Evolutionary conservation across 2,888 invertebrate genomes (phyloP).

Genomic region (Dryococelus australis): DNA sequence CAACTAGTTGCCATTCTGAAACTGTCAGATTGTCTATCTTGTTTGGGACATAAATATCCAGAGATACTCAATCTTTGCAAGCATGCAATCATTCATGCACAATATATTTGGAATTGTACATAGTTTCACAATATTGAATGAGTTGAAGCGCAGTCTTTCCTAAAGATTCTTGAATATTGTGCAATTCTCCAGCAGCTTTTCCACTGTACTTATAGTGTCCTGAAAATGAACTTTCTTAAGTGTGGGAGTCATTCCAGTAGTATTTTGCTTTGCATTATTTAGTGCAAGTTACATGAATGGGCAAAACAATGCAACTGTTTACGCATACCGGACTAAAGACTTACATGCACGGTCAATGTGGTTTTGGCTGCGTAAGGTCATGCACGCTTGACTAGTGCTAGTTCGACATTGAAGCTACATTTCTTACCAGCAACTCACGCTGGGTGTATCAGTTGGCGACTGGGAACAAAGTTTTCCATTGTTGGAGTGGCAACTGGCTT

Average conservation of each 20-base stretch:
- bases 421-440: too few relatives aligned
- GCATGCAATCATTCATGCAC: background rate
- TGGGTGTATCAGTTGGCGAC: too few relatives aligned
- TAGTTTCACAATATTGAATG: background rate
- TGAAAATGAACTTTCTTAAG: background rate
- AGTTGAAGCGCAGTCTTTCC: background rate
- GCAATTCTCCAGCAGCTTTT: background rate
- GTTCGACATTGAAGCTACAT: too few relatives aligned
- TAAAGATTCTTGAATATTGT: background rate
- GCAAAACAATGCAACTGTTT: too few relatives aligned
- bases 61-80: background rate
- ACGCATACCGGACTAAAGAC: too few relatives aligned
- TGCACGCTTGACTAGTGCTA: too few relatives aligned
- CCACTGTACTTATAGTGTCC: background rate
- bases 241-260: background rate
- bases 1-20: background rate
- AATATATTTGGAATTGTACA: background rate
- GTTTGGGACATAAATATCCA: background rate
- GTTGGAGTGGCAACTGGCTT: too few relatives aligned
- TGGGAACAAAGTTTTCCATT: too few relatives aligned
- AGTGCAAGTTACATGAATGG: too few relatives aligned
- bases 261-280: too few relatives aligned
- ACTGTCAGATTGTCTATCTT: background rate
- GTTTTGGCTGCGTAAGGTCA: too few relatives aligned
- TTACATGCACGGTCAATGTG: too few relatives aligned